Conservation (phyloP, 2,113 vertebrate genomes). For the Anser brachyrhynchus region DNA sequence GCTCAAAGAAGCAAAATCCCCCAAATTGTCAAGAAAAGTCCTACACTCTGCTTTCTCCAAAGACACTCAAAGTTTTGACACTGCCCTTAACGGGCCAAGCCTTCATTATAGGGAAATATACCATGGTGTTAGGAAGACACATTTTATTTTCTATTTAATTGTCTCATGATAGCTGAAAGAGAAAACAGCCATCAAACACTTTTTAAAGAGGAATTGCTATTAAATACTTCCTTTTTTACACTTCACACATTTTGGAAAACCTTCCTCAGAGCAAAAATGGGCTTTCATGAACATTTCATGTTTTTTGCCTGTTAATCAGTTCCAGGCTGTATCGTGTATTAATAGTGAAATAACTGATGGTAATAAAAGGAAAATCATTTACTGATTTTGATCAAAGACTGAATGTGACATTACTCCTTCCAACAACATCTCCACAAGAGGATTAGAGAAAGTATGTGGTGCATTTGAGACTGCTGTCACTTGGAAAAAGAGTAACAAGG, state of each 20-base stretch:
- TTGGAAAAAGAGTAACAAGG: rapidly evolving
- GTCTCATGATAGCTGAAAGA: not conserved
- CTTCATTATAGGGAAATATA: not conserved
- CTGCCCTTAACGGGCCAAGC: not conserved
- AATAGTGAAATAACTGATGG: not conserved
- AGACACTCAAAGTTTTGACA: not conserved
- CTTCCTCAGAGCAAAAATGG: not conserved
- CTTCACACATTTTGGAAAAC: not conserved
- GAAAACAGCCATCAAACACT: not conserved
- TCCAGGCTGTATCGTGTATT: not conserved
- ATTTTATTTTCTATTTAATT: not conserved
- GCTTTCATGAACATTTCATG: not conserved
- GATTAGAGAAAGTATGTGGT: not conserved
- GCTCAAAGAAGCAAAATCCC: not conserved
- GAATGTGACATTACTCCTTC: not conserved
- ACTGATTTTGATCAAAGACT: not conserved
- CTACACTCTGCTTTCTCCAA: not conserved
- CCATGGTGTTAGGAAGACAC: not conserved
- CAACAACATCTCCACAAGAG: not conserved
- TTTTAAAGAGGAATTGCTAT: not conserved
- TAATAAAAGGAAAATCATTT: not conserved
- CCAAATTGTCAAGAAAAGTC: not conserved
- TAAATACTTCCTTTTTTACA: not conserved
- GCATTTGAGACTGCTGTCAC: not conserved
- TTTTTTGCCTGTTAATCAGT: not conserved